Evolutionary conservation across 2,113 vertebrate species (phyloP).

Genomic region (Willisornis vidua): DNA sequence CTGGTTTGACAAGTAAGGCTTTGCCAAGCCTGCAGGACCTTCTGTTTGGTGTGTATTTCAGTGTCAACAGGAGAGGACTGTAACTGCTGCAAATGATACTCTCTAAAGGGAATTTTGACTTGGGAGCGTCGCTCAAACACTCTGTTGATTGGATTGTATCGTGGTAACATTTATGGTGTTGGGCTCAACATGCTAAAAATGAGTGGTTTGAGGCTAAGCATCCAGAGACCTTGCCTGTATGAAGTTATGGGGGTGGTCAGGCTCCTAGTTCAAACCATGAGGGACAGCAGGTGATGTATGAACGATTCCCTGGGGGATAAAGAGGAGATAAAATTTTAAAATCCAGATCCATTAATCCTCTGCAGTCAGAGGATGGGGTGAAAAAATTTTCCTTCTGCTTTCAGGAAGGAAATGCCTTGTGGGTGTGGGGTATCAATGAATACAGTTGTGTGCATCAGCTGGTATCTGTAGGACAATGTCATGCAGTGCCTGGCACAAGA

Average conservation of each 20-base stretch:
- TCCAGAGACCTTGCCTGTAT: not conserved
- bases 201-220: not conserved
- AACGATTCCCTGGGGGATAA: not conserved
- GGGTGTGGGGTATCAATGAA: not conserved
- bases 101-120: not conserved
- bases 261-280: not conserved
- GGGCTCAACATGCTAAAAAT: not conserved
- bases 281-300: not conserved
- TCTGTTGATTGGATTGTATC: not conserved
- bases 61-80: not conserved
- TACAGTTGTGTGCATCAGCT: not conserved
- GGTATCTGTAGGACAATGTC: not conserved
- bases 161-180: not conserved
- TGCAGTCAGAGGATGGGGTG: not conserved
- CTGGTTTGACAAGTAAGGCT: not conserved
- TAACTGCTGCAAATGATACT: not conserved
- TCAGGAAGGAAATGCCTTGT: not conserved
- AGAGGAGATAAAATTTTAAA: not conserved
- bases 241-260: not conserved
- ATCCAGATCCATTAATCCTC: not conserved
- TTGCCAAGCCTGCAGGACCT: not conserved
- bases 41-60: not conserved
- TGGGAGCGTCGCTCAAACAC: not conserved
- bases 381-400: not conserved
- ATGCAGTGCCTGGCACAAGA: rapidly evolving